Evolutionary conservation across 2,113 vertebrate genomes (phyloP).

Genomic region (Sinosuthora webbiana): DNA sequence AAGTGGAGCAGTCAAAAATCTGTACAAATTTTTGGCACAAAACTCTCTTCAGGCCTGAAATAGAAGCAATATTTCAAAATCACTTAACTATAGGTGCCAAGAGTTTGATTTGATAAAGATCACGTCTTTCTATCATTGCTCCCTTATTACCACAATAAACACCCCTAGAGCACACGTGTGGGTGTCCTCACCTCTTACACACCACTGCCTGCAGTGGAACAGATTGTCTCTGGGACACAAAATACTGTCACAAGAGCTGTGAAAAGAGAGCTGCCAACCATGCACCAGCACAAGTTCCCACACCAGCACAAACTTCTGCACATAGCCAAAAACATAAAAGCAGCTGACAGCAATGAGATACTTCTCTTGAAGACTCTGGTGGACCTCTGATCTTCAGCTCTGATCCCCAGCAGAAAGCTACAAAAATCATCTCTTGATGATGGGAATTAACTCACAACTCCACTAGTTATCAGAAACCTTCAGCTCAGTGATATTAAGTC

Average conservation of each 20-base stretch:
- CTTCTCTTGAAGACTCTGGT: neutral
- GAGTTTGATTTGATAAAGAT: neutral
- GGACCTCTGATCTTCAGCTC: neutral
- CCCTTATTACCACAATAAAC: neutral
- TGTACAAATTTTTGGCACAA: neutral
- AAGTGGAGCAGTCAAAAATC: neutral
- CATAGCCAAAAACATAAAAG: neutral
- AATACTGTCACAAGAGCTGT: neutral
- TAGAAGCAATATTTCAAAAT: neutral
- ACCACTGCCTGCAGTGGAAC: neutral
- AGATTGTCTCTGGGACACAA: neutral
- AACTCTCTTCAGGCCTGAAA: neutral
- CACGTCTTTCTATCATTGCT: neutral
- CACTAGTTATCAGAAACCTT: neutral
- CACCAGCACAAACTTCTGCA: neutral
- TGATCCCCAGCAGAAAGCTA: neutral
- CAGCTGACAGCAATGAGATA: neutral
- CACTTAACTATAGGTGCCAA: neutral
- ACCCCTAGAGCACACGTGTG: rapidly evolving
- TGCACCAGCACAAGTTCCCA: neutral
- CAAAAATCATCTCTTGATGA: neutral
- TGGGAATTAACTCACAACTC: neutral
- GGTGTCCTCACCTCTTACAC: neutral
- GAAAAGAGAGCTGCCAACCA: neutral
- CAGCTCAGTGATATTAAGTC: neutral